These are phyloP conservation scores for Brachyopa scutellaris DNA, from an alignment of 2,888 invertebrate genomes.

Conservation along the genomic window DNA sequence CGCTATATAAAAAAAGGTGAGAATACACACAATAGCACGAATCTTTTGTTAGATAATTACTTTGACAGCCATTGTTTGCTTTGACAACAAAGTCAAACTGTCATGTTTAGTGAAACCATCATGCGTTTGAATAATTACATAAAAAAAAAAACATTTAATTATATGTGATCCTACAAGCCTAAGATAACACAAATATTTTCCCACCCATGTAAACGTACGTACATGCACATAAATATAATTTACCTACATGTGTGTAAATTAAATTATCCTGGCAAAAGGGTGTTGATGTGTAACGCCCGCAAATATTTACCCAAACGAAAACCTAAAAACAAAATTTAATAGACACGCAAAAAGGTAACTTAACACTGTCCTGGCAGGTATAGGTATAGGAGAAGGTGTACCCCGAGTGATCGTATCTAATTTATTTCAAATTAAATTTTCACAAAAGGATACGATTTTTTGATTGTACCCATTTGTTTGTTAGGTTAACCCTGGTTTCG, in stretches of 20 bases:
- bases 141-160: constrained; percentile 22
- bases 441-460: constrained; percentile 22
- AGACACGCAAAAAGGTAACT: constrained; percentile 61
- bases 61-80: no score
- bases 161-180: constrained; percentile 8
- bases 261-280: constrained; percentile 55
- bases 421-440: constrained; percentile 62
- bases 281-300: constrained; percentile 59
- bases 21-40: no score
- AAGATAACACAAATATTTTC: constrained; percentile 21
- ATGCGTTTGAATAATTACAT: background rate
- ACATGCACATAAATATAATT: no score
- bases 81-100: no score
- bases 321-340: constrained; percentile 67
- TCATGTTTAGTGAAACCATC: no score
- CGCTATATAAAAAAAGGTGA: no score
- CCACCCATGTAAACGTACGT: no score
- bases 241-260: constrained; percentile 40
- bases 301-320: constrained; percentile 60
- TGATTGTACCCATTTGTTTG: constrained; percentile 20
- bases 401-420: constrained; percentile 42
- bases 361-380: no score
- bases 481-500: constrained; percentile 10
- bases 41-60: no score
- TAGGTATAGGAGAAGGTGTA: background rate